These are phyloP conservation scores for Notospermus geniculatus DNA, from an alignment of 1,140 invertebrate species.

Conservation along the genomic window DNA sequence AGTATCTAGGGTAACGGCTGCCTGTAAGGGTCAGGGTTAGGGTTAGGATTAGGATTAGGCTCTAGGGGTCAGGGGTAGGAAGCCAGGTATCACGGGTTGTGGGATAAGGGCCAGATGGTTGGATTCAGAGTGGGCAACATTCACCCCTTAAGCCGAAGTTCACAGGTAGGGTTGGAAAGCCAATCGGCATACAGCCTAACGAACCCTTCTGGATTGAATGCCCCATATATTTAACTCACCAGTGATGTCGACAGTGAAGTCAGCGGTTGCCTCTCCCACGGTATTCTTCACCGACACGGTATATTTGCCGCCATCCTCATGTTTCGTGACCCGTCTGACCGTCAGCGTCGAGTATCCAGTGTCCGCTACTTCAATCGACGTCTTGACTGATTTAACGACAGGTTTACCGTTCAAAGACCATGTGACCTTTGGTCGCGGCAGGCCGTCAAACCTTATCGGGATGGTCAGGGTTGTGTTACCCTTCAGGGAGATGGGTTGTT, in stretches of 20 bases:
- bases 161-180: no score
- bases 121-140: no score
- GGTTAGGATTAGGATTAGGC: no score
- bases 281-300: slow-evolving; percentile 43
- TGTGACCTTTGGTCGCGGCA: slow-evolving; percentile 74
- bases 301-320: slow-evolving; percentile 81
- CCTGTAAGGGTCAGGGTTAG: no score
- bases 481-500: slow-evolving; percentile 35
- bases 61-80: no score
- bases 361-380: slow-evolving; percentile 31
- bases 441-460: slow-evolving; percentile 75
- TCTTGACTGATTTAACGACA: slow-evolving; percentile 26
- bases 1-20: no score
- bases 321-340: slow-evolving; percentile 75
- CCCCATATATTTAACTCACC: slow-evolving; percentile 30
- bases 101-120: neutral
- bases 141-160: no score
- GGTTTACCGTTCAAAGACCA: slow-evolving; percentile 60
- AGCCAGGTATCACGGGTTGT: no score
- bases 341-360: slow-evolving; percentile 34
- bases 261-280: slow-evolving; percentile 40
- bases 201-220: no score
- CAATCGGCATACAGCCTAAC: no score
- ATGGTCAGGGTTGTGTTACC: slow-evolving; percentile 39
- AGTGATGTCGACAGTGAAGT: slow-evolving; percentile 44